Percentiles rank a stretch among this genome's conserved stretches.
phyloP scores from a whole-genome alignment of 2,797 vertebrate genomes.

The Parambassis ranga region DNA sequence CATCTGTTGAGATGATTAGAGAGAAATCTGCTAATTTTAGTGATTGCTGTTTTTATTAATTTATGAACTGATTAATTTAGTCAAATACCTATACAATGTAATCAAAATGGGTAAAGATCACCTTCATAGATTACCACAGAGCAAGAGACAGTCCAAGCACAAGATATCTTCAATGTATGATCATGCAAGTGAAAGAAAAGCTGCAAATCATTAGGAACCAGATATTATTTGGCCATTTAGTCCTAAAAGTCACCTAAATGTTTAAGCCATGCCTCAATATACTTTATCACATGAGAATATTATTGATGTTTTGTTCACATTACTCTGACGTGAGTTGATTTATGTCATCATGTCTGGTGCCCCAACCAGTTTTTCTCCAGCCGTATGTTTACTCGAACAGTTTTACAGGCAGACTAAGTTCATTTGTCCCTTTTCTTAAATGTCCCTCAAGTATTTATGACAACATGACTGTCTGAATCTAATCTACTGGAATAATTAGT shows the following conservation, averaged over 20 bases:
- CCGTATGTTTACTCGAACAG: not conserved
- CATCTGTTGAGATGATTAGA: too few relatives aligned
- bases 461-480: conserved; percentile 20
- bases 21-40: too few relatives aligned
- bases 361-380: not conserved
- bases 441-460: conserved; percentile 32
- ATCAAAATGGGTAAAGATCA: too few relatives aligned
- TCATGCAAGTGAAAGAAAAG: not conserved
- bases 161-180: not conserved
- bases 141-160: not conserved
- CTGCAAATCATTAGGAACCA: not conserved
- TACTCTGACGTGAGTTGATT: too few relatives aligned
- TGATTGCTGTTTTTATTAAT: too few relatives aligned
- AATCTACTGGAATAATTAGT: conserved; percentile 22
- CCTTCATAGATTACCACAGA: too few relatives aligned
- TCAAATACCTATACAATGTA: too few relatives aligned
- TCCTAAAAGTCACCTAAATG: not conserved
- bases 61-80: too few relatives aligned
- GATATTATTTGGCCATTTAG: not conserved
- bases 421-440: conserved; percentile 9
- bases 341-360: not conserved
- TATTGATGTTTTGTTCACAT: not conserved
- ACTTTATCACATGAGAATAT: not conserved
- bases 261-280: too few relatives aligned
- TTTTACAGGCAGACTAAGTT: conserved; percentile 1